Base-by-base conservation (phyloP, 2,113 vertebrate species). In the Apteryx mantelli region DNA sequence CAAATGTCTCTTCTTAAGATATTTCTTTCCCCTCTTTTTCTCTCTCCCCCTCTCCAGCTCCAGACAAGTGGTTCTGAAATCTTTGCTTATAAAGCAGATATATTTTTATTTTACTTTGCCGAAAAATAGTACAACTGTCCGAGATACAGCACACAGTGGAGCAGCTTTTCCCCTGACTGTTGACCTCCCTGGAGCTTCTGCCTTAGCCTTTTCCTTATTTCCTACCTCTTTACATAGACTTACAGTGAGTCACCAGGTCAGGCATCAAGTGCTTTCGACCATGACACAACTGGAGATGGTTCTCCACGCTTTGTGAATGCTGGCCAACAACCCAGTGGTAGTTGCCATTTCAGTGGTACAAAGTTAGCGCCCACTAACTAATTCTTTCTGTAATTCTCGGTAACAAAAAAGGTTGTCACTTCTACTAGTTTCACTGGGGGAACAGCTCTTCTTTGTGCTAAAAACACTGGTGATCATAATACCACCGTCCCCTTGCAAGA, bases 1-100 rank as follows among this genome's bases (percentile, higher is more conserved):
- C 32, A 69, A 25, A 76, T 46, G 28, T 61, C 40, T 69, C 50
- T 78, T 65, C 40, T 73, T 38, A 84, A 87, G 55, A 58, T 8
- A 55, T 5, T 38, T 73, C 11, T 64, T 14, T 74, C 26, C 56
- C 9, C 15, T 77, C 78, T 74, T 76, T 30, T 6, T 61, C 42
- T 58, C 28, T 60, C 9, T 18, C 7, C 16, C 1, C 2, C 3
- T 50, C 76, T 63, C 0, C 0, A 86, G 22, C 8, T 66, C 28
- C 53, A 65, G 3, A 8, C 8, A 69, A 76, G 44, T 21, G 7
- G 13, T 84, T 82, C 42, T 70, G 61, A 83, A 8, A 79, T 71
- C 25, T 80, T 75, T 82, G 19, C 38, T 56, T 38, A 5, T 50
- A 89, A 88, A 90, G 13, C 32, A 81, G 46, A 8, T 63, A 42